phyloP scores from a whole-genome alignment of 1,140 invertebrate species.

The Scaptomyza graminum region DNA sequence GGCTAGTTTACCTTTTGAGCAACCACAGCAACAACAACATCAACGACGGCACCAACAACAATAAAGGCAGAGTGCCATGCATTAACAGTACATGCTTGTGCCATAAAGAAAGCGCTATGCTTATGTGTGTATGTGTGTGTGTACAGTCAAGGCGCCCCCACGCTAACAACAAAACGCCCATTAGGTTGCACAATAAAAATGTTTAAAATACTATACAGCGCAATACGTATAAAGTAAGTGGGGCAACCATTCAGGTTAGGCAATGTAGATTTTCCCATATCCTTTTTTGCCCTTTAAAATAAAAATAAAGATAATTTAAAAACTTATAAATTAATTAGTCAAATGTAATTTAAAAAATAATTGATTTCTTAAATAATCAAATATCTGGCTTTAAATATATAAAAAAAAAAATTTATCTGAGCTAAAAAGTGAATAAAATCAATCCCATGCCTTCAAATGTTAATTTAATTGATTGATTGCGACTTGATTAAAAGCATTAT shows the following conservation, averaged over 20 bases:
- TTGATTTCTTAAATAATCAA: background rate
- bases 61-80: conserved; percentile 56
- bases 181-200: conserved; percentile 78
- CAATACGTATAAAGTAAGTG: conserved; percentile 48
- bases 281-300: background rate
- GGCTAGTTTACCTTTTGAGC: conserved; percentile 75
- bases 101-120: conserved; percentile 57
- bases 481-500: too few relatives aligned
- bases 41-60: conserved; percentile 25
- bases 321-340: background rate
- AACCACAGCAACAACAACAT: conserved; percentile 16
- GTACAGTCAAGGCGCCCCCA: conserved; percentile 41
- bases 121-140: conserved; percentile 7
- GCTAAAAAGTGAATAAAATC: too few relatives aligned
- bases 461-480: too few relatives aligned
- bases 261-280: conserved; percentile 18
- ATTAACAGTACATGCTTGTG: conserved; percentile 73
- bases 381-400: too few relatives aligned
- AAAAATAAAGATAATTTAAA: background rate
- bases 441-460: too few relatives aligned
- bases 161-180: conserved; percentile 70
- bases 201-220: conserved; percentile 69
- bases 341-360: too few relatives aligned
- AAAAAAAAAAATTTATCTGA: too few relatives aligned
- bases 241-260: conserved; percentile 30